Base-by-base conservation (phyloP, 2,797 vertebrate species). In the Ctenopoma multispine region DNA sequence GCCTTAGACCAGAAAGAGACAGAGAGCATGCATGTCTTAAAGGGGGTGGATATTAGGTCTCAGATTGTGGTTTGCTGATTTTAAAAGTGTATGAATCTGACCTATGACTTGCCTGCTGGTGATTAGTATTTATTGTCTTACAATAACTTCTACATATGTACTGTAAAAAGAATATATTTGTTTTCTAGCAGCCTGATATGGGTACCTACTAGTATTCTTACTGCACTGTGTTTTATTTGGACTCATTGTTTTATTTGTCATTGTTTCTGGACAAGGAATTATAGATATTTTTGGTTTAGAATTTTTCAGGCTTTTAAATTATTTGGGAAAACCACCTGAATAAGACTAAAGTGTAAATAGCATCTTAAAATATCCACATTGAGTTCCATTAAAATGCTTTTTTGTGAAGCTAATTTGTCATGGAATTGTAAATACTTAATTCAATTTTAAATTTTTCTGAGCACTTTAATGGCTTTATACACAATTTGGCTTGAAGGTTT, bases 1-100 rank as follows among this genome's bases (percentile, higher is more conserved):
- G 80, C 81, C 77, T 53, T n/a, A 3, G 46, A 65, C 49, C 15
- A 55, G 18, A 48, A 4, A 48, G 63, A 27, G 23, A 5, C 12
- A 60, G 56, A 63, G 56, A 63, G 54, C 14, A 10, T 38, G 56
- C 69, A 64, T 31, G 51, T 65, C 21, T 77, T 27, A 2, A 48
- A 63, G 18, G 49, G 44, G 31, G 15, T 61, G 44, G 20, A 72
- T 38, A 40, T 63, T 31, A 38, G 47, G 56, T 13, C 18, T 53
- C 34, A 20, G 5, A 64, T 79, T 53, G 12, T 15, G 31, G 36
- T 63, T 74, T 51, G 23, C 46, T 44, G 20, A 4, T 60, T 59
- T 61, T 14, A 14, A 14, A 4, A 51, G 29, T n/a, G 71, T 7
- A 38, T 58, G 24, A 7, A n/a, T 53, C 38, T 44, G 31, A 63